These are phyloP conservation scores for Xenops minutus DNA, from an alignment of 2,797 vertebrate genomes.

Conservation along the genomic window DNA sequence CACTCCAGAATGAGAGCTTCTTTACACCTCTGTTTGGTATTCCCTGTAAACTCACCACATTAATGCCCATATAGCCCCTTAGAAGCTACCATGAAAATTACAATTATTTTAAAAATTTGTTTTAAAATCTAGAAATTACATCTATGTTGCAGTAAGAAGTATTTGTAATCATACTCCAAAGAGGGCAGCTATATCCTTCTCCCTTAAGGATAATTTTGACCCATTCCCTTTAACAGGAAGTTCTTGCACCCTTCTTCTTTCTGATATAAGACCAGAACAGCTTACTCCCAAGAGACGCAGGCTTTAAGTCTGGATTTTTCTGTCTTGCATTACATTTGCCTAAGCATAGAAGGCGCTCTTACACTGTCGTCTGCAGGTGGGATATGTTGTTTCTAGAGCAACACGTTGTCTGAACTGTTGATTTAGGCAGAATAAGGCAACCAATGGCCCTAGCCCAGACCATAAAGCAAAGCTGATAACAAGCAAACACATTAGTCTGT, in stretches of 20 bases:
- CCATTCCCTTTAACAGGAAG: not conserved
- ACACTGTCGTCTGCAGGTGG: not conserved
- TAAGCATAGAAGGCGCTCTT: slow-evolving; percentile 20
- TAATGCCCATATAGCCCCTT: not conserved
- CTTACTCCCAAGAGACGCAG: not conserved
- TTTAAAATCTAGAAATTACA: not conserved
- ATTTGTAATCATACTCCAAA: not conserved
- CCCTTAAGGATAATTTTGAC: not conserved
- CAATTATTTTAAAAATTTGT: not conserved
- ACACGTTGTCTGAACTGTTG: not conserved
- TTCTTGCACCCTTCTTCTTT: not conserved
- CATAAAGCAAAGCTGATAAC: not conserved
- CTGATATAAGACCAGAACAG: not conserved
- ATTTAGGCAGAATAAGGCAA: not conserved
- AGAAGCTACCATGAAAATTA: not conserved
- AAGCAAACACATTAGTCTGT: slow-evolving; percentile 29
- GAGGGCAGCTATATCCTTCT: not conserved
- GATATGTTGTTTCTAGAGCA: not conserved
- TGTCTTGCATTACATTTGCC: not conserved
- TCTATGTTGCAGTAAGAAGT: not conserved
- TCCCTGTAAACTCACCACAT: not conserved
- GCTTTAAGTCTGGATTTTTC: not conserved
- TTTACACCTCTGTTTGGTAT: not conserved
- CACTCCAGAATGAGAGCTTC: not conserved
- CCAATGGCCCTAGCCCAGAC: not conserved